phyloP scores from a whole-genome alignment of 2,113 vertebrate genomes.

The Misgurnus anguillicaudatus region DNA sequence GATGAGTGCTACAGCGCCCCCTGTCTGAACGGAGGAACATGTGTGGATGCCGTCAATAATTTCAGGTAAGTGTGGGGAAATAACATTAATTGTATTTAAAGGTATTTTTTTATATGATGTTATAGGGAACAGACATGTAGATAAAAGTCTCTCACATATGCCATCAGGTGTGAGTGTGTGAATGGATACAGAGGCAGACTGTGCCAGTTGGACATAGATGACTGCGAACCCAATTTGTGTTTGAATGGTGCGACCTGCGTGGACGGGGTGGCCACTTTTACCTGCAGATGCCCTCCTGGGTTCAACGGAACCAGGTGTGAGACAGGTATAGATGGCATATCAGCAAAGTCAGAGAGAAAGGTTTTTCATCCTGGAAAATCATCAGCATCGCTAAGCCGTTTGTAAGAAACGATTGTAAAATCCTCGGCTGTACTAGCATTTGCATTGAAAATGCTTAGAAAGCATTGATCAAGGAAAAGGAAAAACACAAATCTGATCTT shows the following conservation, averaged over 20 bases:
- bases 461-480: too few species aligned
- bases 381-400: background rate
- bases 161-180: constrained; percentile 86
- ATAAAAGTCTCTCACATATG: background rate
- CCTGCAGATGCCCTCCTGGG: constrained; percentile 93
- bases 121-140: background rate
- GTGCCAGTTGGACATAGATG: constrained; percentile 89
- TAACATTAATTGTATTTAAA: background rate
- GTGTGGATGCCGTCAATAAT: constrained; percentile 83
- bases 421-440: background rate
- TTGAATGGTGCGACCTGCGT: constrained; percentile 89
- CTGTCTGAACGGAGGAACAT: constrained; percentile 87
- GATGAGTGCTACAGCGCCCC: constrained; percentile 90
- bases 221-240: constrained; percentile 90
- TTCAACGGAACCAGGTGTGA: constrained; percentile 99
- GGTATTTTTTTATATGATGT: too few species aligned
- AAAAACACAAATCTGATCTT: too few species aligned
- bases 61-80: constrained; percentile 79
- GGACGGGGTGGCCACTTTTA: constrained; percentile 85
- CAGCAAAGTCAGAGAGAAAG: background rate
- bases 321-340: constrained; percentile 88
- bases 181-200: constrained; percentile 81
- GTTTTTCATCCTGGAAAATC: background rate
- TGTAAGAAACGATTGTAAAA: background rate
- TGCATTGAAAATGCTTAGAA: too few species aligned